These are phyloP conservation scores for Garra rufa DNA, from an alignment of 2,113 vertebrate genomes.

Conservation along the genomic window DNA sequence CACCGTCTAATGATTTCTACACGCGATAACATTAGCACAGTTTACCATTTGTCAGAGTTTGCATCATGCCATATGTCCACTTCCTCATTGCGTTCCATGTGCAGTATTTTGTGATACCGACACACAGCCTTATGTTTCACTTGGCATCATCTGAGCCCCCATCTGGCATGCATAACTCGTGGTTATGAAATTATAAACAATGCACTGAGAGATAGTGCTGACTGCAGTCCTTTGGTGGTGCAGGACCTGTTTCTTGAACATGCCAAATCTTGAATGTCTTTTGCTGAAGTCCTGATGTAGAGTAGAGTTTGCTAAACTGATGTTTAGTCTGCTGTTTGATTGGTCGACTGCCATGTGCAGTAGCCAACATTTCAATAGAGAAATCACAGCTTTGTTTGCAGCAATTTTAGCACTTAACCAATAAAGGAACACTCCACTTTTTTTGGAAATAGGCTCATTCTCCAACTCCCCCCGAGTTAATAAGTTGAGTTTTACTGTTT, in stretches of 20 bases:
- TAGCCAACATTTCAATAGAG: background rate
- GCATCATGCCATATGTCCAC: conserved; percentile 39
- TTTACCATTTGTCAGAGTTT: background rate
- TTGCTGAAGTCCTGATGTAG: background rate
- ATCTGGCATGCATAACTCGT: conserved; percentile 66
- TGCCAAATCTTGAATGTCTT: background rate
- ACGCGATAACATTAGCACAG: background rate
- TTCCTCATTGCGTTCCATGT: conserved; percentile 12
- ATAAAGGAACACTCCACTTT: too few species aligned
- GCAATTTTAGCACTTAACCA: background rate
- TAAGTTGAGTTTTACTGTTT: too few species aligned
- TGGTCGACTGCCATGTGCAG: background rate
- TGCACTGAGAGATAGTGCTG: conserved; percentile 52
- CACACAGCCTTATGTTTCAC: conserved; percentile 58
- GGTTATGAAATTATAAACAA: conserved; percentile 69
- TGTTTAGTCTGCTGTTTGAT: conserved; percentile 14
- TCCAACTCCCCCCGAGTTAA: too few species aligned
- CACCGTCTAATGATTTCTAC: background rate
- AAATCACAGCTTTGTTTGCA: background rate
- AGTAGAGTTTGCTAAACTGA: conserved; percentile 15
- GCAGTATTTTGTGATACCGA: conserved; percentile 44
- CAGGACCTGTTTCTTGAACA: conserved; percentile 39
- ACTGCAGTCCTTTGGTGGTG: conserved; percentile 47
- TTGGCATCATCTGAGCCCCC: conserved; percentile 59
- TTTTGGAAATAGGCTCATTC: too few species aligned